Conservation (phyloP, 2,797 vertebrate species). For the Thamnophis elegans region DNA sequence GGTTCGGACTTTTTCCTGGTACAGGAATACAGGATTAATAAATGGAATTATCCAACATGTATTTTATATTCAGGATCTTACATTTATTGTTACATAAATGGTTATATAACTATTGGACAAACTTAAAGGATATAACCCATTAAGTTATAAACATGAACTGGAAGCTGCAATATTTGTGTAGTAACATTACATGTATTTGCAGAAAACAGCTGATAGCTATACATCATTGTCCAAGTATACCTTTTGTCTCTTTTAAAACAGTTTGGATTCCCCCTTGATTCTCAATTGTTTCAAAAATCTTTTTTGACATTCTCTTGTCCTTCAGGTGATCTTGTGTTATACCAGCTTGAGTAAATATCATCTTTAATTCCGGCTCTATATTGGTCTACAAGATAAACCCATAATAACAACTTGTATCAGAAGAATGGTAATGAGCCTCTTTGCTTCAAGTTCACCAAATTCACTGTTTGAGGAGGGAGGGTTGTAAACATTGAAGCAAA, state of each 20-base stretch:
- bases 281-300: conserved; percentile 34
- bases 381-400: conserved; percentile 18
- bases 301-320: conserved; percentile 27
- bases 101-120: neutral
- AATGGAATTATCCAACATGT: neutral
- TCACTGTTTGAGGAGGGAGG: neutral
- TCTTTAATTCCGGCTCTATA: conserved; percentile 34
- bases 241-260: conserved; percentile 35
- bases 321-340: conserved; percentile 39
- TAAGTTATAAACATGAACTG: neutral
- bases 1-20: neutral
- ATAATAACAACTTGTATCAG: neutral
- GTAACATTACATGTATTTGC: neutral
- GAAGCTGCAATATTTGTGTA: neutral
- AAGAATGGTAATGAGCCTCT: neutral
- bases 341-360: conserved; percentile 41
- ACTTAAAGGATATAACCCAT: neutral
- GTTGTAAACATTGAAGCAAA: neutral
- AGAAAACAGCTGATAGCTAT: neutral
- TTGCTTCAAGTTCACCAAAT: neutral
- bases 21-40: neutral
- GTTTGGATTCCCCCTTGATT: conserved; percentile 36
- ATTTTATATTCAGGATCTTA: neutral
- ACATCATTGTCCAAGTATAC: conserved; percentile 17
- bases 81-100: neutral